phyloP scores from a whole-genome alignment of 2,888 invertebrate species.

The Epistrophella euchroma region DNA sequence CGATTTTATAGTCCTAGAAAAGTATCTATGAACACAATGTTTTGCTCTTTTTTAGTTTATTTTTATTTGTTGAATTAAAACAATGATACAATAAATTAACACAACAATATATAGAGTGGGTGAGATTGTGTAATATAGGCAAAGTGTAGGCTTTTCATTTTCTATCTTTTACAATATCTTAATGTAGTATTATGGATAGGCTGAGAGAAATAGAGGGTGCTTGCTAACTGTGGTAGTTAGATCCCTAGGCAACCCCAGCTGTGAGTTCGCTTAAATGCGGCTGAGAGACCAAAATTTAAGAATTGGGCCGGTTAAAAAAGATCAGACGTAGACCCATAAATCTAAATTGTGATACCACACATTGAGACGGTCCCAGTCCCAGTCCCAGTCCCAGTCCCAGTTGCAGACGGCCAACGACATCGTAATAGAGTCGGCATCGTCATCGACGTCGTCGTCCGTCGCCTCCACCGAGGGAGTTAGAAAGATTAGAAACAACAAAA shows the following conservation, averaged over 20 bases:
- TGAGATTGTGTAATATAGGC: slow-evolving; percentile 47
- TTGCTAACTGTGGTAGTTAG: slow-evolving; percentile 2
- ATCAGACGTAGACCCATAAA: slow-evolving; percentile 71
- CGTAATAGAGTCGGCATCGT: not conserved
- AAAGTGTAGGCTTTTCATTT: slow-evolving; percentile 53
- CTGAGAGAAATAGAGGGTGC: not conserved
- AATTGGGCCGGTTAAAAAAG: slow-evolving; percentile 59
- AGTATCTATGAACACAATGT: slow-evolving; percentile 36
- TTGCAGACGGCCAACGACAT: slow-evolving; percentile 2
- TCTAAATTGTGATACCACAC: slow-evolving; percentile 70
- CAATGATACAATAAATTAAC: slow-evolving; percentile 72
- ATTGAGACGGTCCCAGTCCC: slow-evolving; percentile 25
- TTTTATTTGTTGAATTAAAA: slow-evolving; percentile 64
- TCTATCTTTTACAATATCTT: not conserved
- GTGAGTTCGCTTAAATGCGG: slow-evolving; percentile 32
- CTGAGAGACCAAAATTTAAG: slow-evolving; percentile 40
- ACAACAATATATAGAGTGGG: slow-evolving; percentile 53
- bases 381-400: slow-evolving; percentile 2
- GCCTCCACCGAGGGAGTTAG: slow-evolving; percentile 9
- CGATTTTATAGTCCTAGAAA: slow-evolving; percentile 29
- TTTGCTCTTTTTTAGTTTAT: slow-evolving; percentile 1
- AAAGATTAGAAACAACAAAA: slow-evolving; percentile 6
- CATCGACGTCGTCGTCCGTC: not conserved
- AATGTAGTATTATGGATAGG: not conserved
- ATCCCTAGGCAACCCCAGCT: slow-evolving; percentile 20